Percentiles rank a stretch among this genome's conserved stretches.
Evolutionary conservation across 2,113 vertebrate genomes (phyloP).

Genomic region (Upupa epops): DNA sequence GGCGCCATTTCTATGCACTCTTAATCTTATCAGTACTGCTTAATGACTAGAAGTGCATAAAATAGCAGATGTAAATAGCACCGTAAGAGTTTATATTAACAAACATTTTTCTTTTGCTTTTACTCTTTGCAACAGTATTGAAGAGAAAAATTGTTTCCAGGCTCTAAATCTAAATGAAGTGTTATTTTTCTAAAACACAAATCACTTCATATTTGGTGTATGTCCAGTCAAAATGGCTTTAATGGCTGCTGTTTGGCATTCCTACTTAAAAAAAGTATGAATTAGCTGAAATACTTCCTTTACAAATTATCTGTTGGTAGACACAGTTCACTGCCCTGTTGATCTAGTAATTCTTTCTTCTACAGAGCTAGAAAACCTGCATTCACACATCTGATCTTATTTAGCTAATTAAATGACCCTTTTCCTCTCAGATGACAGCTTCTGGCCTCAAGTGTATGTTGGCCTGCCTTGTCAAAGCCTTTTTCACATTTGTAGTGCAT

Average conservation of each 20-base stretch:
- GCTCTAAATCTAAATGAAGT: background rate
- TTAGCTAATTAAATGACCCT: background rate
- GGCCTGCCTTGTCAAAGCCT: background rate
- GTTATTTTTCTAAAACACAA: background rate
- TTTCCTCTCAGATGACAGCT: background rate
- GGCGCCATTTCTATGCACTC: background rate
- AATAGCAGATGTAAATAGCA: background rate
- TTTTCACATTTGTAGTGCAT: background rate
- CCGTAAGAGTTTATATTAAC: background rate
- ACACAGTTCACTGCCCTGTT: background rate
- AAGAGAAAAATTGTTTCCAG: background rate
- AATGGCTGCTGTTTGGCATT: background rate
- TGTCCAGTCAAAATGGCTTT: background rate
- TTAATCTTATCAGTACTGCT: background rate
- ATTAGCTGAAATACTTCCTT: background rate
- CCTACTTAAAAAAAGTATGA: background rate
- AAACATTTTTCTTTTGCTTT: background rate
- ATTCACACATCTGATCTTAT: background rate
- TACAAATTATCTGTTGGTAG: background rate
- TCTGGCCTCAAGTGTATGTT: background rate
- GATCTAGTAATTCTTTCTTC: background rate
- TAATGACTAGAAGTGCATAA: background rate
- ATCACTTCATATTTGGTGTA: background rate
- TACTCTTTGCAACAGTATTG: background rate
- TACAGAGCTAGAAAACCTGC: background rate